Evolutionary conservation across 2,797 vertebrate genomes (phyloP), one percentile per base, ranked within the genome.

Genomic region (Cynopterus sphinx): DNA sequence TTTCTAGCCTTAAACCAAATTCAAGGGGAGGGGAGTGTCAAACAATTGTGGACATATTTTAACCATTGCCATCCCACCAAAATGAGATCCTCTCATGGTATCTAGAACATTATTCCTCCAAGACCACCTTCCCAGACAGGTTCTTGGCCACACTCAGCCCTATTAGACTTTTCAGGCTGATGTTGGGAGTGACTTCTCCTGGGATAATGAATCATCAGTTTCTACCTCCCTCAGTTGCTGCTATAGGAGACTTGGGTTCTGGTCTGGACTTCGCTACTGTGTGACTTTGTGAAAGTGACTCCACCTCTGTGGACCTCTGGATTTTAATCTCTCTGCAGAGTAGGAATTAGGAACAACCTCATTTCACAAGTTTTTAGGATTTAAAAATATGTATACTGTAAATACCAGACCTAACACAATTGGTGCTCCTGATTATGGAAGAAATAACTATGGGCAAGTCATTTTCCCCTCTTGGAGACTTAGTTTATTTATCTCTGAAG

Each of bases 401-500:
- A 89, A 49, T 46, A 78, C 73, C n/a, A 81, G 3, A 24, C 49
- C 13, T 53, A 51, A 43, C 9, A 41, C 22, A 36, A 41, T 2
- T 24, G 28, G 51, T 83, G 87, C 55, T 78, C 49, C 39, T 55
- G 49, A 55, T 31, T 70, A 19, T 28, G 19, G 51, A 90, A 90
- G 70, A 92, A 92, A 68, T 41, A 74, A 57, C 28, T 7, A 16
- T 28, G 33, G 49, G 24, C 49, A 82, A 89, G 55, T 53, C 31
- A 10, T 61, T 57, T 91, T 81, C 67, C 71, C 77, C 17, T 85
- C 46, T 79, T 43, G 67, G 33, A 85, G 63, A 9, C 21, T 87
- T 55, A n/a, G 53, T 84, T 90, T 79, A 74, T 61, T 88, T 33
- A 39, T 65, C 49, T 94, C 21, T 92, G 75, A 94, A 90, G 74